Conservation (phyloP, 2,888 invertebrate genomes). For the Limnephilus rhombicus region DNA sequence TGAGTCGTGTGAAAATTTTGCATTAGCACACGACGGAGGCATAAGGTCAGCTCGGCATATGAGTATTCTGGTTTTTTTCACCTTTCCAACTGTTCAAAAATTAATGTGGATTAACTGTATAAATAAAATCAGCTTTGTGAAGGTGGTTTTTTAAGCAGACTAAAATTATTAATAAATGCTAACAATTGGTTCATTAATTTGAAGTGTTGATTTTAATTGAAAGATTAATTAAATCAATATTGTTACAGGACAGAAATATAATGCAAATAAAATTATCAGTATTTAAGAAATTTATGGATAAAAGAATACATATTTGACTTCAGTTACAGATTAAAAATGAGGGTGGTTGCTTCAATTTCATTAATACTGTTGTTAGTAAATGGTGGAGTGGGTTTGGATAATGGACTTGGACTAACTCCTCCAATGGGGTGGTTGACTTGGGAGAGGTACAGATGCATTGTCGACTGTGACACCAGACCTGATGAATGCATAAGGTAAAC, state of each 20-base stretch:
- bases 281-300: too few relatives aligned
- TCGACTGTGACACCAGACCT: conserved; percentile 81
- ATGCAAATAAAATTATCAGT: too few relatives aligned
- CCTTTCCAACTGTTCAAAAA: not conserved
- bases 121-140: not conserved
- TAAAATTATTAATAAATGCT: too few relatives aligned
- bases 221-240: too few relatives aligned
- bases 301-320: not conserved
- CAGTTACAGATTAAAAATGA: conserved; percentile 42
- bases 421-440: conserved; percentile 88
- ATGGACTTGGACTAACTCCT: conserved; percentile 82
- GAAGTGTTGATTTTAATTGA: too few relatives aligned
- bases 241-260: too few relatives aligned
- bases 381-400: conserved; percentile 73
- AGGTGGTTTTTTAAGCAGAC: not conserved
- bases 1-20: too few relatives aligned
- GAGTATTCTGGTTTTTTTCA: not conserved
- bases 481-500: conserved; percentile 82
- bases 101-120: not conserved
- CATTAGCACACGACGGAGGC: too few relatives aligned
- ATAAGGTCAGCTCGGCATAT: too few relatives aligned
- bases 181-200: too few relatives aligned
- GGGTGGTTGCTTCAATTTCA: not conserved
- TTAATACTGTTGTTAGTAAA: conserved; percentile 30
- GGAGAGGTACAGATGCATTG: conserved; percentile 82